These are phyloP conservation scores for Triplophysa dalaica DNA, from an alignment of 2,113 vertebrate genomes.

Conservation along the genomic window DNA sequence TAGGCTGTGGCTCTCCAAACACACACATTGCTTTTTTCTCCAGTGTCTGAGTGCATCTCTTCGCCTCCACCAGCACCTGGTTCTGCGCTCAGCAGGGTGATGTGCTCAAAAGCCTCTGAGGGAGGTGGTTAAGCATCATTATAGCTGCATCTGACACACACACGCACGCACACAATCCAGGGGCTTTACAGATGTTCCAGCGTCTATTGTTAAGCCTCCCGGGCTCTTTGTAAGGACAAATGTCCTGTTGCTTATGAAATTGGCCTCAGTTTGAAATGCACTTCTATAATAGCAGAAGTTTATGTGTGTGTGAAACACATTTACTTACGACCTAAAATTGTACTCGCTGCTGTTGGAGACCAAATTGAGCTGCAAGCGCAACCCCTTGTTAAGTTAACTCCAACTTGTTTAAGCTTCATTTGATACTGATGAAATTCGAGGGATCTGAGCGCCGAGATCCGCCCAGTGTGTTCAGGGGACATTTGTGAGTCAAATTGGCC, in stretches of 20 bases:
- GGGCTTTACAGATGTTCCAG: slow-evolving; percentile 51
- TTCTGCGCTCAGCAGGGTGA: slow-evolving; percentile 59
- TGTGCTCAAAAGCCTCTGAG: slow-evolving; percentile 59
- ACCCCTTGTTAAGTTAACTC: slow-evolving; percentile 5
- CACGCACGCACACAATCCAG: slow-evolving; percentile 26
- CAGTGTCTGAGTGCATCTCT: slow-evolving; percentile 43
- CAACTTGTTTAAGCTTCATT: slow-evolving; percentile 33
- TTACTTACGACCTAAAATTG: slow-evolving; percentile 28
- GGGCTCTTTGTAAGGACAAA: slow-evolving; percentile 46
- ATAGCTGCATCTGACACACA: slow-evolving; percentile 52
- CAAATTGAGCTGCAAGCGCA: slow-evolving; percentile 23
- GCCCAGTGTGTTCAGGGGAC: slow-evolving; percentile 9
- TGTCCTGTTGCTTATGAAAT: slow-evolving; percentile 59
- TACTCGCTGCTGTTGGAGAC: slow-evolving; percentile 18
- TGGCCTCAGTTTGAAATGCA: slow-evolving; percentile 56
- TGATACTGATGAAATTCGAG: slow-evolving; percentile 26
- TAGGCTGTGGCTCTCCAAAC: slow-evolving; percentile 26
- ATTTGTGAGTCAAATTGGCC: slow-evolving; percentile 27
- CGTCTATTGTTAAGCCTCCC: slow-evolving; percentile 37
- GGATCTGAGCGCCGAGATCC: neutral
- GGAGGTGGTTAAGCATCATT: slow-evolving; percentile 62
- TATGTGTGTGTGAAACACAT: slow-evolving; percentile 16
- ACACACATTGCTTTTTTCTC: slow-evolving; percentile 16
- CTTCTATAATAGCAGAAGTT: slow-evolving; percentile 44
- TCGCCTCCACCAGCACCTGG: slow-evolving; percentile 60